Evolutionary conservation across 1,140 invertebrate genomes (phyloP).

Genomic region (Plutomurus gul): DNA sequence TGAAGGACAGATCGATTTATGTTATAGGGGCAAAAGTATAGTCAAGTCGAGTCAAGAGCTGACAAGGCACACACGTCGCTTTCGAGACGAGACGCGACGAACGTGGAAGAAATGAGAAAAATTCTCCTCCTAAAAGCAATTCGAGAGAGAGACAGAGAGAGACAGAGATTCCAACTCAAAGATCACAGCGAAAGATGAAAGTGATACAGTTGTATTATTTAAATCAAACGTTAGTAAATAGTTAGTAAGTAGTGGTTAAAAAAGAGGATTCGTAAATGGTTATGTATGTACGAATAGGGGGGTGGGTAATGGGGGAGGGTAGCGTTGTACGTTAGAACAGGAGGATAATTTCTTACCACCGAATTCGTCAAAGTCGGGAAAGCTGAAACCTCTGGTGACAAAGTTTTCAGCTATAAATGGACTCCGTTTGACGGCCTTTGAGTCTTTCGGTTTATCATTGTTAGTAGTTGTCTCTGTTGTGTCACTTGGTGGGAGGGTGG

Average conservation of each 20-base stretch:
- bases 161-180: not conserved
- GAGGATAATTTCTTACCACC: constrained; percentile 47
- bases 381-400: constrained; percentile 40
- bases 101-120: too few species aligned
- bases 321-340: not conserved
- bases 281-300: not conserved
- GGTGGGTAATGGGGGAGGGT: not conserved
- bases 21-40: too few species aligned
- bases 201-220: not conserved
- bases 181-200: not conserved
- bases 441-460: constrained; percentile 42
- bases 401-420: constrained; percentile 46
- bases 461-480: constrained; percentile 5
- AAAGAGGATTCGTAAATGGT: too few species aligned
- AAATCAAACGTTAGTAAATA: not conserved
- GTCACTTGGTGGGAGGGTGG: not conserved
- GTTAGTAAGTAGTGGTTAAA: too few species aligned
- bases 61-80: too few species aligned
- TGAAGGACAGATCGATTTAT: too few species aligned
- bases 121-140: too few species aligned
- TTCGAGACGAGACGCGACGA: too few species aligned
- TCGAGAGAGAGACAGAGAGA: too few species aligned
- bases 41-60: too few species aligned
- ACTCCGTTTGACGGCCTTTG: constrained; percentile 53
- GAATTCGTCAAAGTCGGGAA: constrained; percentile 54